Evolutionary conservation across 2,113 vertebrate genomes (phyloP).

Genomic region (Calyptommatus sinebrachiatus): DNA sequence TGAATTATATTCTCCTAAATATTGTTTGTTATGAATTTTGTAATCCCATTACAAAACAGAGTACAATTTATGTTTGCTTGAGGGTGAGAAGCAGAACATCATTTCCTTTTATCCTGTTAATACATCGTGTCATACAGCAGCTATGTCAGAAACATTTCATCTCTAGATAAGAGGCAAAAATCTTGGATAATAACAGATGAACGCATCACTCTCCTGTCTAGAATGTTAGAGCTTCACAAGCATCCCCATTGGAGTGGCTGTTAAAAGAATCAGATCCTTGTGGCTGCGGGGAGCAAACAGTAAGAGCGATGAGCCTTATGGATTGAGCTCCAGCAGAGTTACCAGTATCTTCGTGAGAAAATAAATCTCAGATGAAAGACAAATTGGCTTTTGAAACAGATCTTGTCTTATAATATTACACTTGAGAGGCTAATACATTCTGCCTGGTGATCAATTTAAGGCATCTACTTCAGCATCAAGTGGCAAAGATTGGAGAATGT

Average conservation of each 20-base stretch:
- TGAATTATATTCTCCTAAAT: neutral
- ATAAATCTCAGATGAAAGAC: conserved; percentile 19
- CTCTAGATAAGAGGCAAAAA: neutral
- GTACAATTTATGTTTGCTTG: conserved; percentile 1
- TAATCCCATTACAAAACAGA: conserved; percentile 6
- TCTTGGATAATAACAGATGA: conserved; percentile 1
- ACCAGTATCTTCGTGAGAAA: conserved; percentile 14
- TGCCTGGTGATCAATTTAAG: neutral
- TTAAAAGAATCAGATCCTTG: conserved; percentile 1
- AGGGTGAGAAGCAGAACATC: conserved; percentile 15
- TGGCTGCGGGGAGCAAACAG: neutral
- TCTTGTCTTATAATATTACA: neutral
- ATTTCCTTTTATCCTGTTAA: conserved; percentile 13
- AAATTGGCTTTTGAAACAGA: conserved; percentile 27
- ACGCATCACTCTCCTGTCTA: neutral
- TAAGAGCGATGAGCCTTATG: neutral
- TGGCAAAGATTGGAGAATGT: conserved; percentile 4
- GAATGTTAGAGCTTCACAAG: neutral
- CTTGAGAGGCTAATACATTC: neutral
- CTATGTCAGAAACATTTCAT: conserved; percentile 19
- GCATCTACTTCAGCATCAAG: conserved; percentile 5
- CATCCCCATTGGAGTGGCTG: neutral
- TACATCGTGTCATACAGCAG: neutral
- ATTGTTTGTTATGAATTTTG: conserved; percentile 1
- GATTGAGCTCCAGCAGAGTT: neutral